These are phyloP conservation scores for Neomorphus geoffroyi DNA, from an alignment of 2,797 vertebrate genomes.

Conservation along the genomic window DNA sequence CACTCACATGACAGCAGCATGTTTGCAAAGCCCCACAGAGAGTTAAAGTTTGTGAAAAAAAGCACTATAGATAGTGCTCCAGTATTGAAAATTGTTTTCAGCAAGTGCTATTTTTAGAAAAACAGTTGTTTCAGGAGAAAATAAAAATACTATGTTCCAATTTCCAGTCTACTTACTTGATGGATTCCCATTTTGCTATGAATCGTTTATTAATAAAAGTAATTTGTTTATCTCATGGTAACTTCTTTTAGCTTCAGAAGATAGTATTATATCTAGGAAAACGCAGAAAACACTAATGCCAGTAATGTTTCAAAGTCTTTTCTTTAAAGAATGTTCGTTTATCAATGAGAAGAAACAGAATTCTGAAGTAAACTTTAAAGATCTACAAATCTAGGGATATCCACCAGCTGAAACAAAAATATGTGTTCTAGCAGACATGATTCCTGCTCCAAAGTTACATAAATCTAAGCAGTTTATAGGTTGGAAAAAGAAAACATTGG, in stretches of 20 bases:
- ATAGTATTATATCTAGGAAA: background rate
- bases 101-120: background rate
- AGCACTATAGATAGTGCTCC: rapidly evolving
- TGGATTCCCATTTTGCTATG: background rate
- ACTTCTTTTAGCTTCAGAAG: background rate
- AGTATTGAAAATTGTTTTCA: background rate
- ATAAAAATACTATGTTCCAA: background rate
- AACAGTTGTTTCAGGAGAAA: background rate
- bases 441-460: background rate
- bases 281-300: background rate
- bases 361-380: background rate
- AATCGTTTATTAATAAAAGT: background rate
- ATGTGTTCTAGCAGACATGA: background rate
- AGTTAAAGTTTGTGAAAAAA: background rate
- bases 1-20: background rate
- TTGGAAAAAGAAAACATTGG: background rate
- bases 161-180: background rate
- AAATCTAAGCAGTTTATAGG: background rate
- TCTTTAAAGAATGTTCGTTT: background rate
- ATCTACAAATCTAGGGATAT: background rate
- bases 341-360: background rate
- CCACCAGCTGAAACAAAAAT: background rate
- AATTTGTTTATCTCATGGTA: background rate
- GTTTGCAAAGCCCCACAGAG: background rate
- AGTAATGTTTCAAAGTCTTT: background rate